Evolutionary conservation across 1,140 invertebrate species (phyloP).

Genomic region (Muscidifurax raptorellus): DNA sequence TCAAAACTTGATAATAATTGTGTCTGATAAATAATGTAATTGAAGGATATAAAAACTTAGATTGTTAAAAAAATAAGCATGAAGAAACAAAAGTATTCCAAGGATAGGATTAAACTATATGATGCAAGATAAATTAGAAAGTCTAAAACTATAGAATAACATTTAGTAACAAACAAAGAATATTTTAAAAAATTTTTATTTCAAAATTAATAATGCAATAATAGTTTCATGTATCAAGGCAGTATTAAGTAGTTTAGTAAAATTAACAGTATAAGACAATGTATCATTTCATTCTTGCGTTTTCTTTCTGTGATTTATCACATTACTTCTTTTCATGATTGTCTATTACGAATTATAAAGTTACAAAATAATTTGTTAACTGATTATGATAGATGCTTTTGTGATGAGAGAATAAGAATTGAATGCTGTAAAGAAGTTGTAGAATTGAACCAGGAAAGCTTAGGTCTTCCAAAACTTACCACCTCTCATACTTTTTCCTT

Average conservation of each 20-base stretch:
- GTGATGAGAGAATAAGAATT: neutral
- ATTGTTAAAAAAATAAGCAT: neutral
- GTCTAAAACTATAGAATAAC: neutral
- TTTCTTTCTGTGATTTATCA: neutral
- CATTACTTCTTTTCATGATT: neutral
- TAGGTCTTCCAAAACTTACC: slow-evolving; percentile 14
- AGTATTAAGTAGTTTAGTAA: slow-evolving; percentile 1
- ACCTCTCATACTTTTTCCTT: neutral
- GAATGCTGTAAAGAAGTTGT: neutral
- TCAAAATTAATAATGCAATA: neutral
- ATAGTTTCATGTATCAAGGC: neutral
- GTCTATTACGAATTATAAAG: neutral
- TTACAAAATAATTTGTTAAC: neutral
- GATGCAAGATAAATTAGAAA: neutral
- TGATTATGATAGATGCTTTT: neutral
- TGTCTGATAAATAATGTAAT: neutral
- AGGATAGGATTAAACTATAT: neutral
- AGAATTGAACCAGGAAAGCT: neutral
- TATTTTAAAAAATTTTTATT: neutral
- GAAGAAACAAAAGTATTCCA: neutral
- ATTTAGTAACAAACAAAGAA: neutral
- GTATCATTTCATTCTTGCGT: neutral
- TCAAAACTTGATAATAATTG: neutral
- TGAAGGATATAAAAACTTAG: neutral
- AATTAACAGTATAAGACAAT: neutral